Base-by-base conservation (phyloP, 1,140 invertebrate species). In the Colletes latitarsis region DNA sequence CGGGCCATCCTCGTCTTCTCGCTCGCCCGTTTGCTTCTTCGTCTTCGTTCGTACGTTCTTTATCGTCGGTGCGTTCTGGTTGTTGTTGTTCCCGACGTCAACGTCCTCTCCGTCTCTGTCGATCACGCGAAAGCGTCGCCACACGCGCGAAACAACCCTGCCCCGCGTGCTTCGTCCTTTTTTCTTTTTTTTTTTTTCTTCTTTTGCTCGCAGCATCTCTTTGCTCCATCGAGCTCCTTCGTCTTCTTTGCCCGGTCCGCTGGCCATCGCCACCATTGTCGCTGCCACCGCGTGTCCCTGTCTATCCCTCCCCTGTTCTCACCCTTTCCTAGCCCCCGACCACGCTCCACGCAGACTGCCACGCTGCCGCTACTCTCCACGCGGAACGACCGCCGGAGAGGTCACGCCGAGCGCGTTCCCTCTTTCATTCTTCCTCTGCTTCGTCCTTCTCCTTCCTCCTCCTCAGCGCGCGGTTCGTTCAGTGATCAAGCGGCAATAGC, bases 401-500 rank as follows among this genome's bases (percentile, higher is more conserved):
- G 86, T 84, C 79, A 88, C 73, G 70, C 75, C 77, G 70, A 76
- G 81, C 77, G 78, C 63, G 81, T 72, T 88, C 77, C 52, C 85
- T 77, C 83, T 84, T 79, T 85, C 81, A 79, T 89, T 77, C 83
- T 86, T 77, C 67, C 70, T 55, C 60, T 46, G 53, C 53, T 41
- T 58, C 58, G 21, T 67, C 77, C 77, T 76, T 55, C 71, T 66
- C 46, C 21, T 5, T 52, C 68, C 63, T 12, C 49, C 46, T 0
- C 17, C 49, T 14, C 49, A 6, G 10, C 43, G 15, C 71, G 66
- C 57, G 68, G 64, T 57, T 84, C 74, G 72, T 82, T 84, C 81
- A 78, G 64, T 88, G 83, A 88, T 83, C 85, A 69, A 62, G 64
- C 60, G 82, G 81, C 85, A 66, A 86, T 78, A 85, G 62, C 60